Evolutionary conservation across 2,888 invertebrate species (phyloP), one percentile per base, ranked within the genome.

Genomic region (Leucoma salicis): DNA sequence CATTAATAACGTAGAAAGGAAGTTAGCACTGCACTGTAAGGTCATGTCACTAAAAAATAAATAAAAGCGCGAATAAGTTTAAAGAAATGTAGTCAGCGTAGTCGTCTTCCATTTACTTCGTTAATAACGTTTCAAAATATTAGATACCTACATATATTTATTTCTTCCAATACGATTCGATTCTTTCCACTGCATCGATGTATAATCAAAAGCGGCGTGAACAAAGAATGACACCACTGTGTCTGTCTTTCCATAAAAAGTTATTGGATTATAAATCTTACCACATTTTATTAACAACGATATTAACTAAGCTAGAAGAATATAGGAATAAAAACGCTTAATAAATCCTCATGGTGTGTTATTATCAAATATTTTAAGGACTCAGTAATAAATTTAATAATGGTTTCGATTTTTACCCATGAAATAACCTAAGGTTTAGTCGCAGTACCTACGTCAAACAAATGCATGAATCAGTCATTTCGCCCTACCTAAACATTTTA

Each of bases 351-450:
- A 46, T 48, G 52, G 50, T 55, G 49, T 69, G 49, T 68, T 61
- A 74, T 74, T 72, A 73, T 66, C 63, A 62, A 48, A 57, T 56
- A 56, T 61, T 62, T 59, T 51, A 61, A 53, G 66, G 63, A 63
- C 57, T 49, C 59, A 66, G 61, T 66, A 66, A 67, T 64, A 48
- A 49, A 62, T 56, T 66, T 70, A 67, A 70, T 69, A 63, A 67
- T 57, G 56, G 59, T 62, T 60, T 52, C 33, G 46, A 57, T 62
- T 61, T 62, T 57, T n/a, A n/a, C n/a, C n/a, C n/a, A n/a, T n/a
- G n/a, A n/a, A n/a, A n/a, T n/a, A n/a, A n/a, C n/a, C n/a, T n/a
- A n/a, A n/a, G n/a, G n/a, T n/a, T n/a, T n/a, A n/a, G n/a, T n/a
- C n/a, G n/a, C n/a, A n/a, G n/a, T n/a, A n/a, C n/a, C n/a, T n/a